Evolutionary conservation across 2,113 vertebrate species (phyloP), one percentile per base, ranked within the genome.

Genomic region (Colaptes auratus): DNA sequence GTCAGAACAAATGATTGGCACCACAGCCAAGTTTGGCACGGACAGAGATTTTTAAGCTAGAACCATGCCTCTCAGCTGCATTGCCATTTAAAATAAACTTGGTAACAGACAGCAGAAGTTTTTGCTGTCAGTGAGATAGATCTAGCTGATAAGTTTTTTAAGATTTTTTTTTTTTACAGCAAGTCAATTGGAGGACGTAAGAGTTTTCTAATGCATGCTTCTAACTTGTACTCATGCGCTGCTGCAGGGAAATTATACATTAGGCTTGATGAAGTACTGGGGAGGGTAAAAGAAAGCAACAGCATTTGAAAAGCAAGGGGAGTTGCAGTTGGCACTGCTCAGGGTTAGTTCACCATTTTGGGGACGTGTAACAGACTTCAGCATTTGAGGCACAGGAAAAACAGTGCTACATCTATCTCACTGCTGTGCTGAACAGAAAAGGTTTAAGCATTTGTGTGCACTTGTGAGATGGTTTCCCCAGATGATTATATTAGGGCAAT

Each of bases 21-120:
- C 27, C 18, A 12, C 25, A 80, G 27, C 59, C 4, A 10, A 36
- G 21, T 59, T 80, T 92, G 83, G 59, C 63, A 61, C 0, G 1
- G 58, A 75, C 39, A 64, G 63, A 75, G 71, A 63, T 59, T 91
- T 96, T 91, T 73, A 59, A 94, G 82, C 63, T 58, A 76, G 50
- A 35, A 63, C 71, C 55, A 31, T 50, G 75, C 46, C 50, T 82
- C 55, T 87, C 58, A 91, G 71, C 66, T 89, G 78, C 74, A 89
- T 17, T 63, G 63, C 66, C 87, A 2, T 82, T 92, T 87, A 93
- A 92, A 95, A 92, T 91, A 92, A 76, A 92, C 84, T 67, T 65
- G 35, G 44, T 92, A 87, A 75, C 58, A 92, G 61, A 52, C 77
- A 71, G 60, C 33, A 33, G 81, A 91, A 69, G 55, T 13, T 48